Evolutionary conservation across 2,888 invertebrate species (phyloP).

Genomic region (Nomada goodeniana): DNA sequence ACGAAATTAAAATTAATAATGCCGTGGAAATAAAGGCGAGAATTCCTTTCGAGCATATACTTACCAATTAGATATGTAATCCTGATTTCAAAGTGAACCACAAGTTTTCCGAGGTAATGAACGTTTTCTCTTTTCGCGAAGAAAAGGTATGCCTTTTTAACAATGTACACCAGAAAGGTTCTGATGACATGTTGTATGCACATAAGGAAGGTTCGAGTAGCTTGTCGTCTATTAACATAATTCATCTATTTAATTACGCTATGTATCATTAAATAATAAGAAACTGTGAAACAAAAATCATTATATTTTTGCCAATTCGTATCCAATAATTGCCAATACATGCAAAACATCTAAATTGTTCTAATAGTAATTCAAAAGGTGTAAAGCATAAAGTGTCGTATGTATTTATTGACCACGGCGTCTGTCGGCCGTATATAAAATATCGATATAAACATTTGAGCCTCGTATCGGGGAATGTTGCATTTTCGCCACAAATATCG

Average conservation of each 20-base stretch:
- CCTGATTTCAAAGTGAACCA: background rate
- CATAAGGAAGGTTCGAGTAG: constrained; percentile 58
- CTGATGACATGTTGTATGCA: constrained; percentile 9
- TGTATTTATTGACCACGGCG: constrained; percentile 31
- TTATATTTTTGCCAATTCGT: background rate
- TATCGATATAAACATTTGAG: constrained; percentile 60
- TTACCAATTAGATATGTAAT: background rate
- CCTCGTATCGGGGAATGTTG: constrained; percentile 35
- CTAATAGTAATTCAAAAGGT: constrained; percentile 29
- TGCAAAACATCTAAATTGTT: constrained; percentile 9
- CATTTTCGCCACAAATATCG: constrained; percentile 39
- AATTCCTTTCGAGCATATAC: background rate
- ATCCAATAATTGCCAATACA: too few species aligned
- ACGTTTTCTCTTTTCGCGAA: background rate
- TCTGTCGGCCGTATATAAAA: constrained; percentile 51
- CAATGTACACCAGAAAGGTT: constrained; percentile 13
- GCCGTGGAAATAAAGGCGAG: background rate
- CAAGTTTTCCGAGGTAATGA: background rate
- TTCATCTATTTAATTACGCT: background rate
- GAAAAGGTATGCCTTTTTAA: background rate
- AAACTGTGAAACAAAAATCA: background rate
- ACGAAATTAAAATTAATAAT: background rate
- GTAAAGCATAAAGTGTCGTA: constrained; percentile 28
- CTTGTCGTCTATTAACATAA: constrained; percentile 1
- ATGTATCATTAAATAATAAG: background rate